A percentile compares a stretch with the other conserved stretches of the same genome.
These are phyloP conservation scores for Bungarus multicinctus DNA, from an alignment of 2,113 vertebrate species.

Conservation along the genomic window DNA sequence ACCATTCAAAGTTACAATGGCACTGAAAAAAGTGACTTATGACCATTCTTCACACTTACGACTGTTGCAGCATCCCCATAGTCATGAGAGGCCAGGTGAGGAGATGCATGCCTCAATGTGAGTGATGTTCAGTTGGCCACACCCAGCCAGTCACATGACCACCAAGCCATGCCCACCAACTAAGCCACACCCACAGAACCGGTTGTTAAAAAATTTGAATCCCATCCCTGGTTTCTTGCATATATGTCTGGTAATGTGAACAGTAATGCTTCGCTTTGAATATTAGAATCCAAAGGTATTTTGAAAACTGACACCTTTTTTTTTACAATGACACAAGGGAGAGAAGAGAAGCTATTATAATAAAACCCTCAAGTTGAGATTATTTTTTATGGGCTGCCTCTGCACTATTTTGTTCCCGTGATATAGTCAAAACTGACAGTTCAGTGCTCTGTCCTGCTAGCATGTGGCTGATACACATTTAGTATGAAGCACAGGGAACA, in stretches of 20 bases:
- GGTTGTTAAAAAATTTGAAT: too few relatives aligned
- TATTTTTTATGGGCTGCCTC: fast-evolving
- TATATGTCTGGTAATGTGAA: neutral
- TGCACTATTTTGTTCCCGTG: neutral
- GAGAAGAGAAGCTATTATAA: neutral
- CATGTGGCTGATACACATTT: fast-evolving
- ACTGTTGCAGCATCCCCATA: too few relatives aligned
- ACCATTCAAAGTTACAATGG: too few relatives aligned
- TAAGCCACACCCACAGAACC: too few relatives aligned
- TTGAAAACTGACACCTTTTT: neutral
- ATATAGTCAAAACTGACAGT: neutral
- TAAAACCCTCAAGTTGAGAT: neutral
- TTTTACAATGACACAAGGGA: neutral
- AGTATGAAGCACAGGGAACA: neutral
- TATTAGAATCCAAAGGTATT: neutral
- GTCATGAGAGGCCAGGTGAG: too few relatives aligned
- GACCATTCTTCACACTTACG: too few relatives aligned
- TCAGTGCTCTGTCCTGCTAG: neutral
- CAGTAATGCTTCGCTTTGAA: neutral
- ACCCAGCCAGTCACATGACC: too few relatives aligned
- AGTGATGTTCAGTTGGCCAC: too few relatives aligned
- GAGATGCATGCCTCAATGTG: too few relatives aligned
- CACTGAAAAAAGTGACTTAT: too few relatives aligned
- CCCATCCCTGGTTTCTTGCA: too few relatives aligned
- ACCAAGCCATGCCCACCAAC: too few relatives aligned